These are phyloP conservation scores for Chaenogobius annularis DNA, from an alignment of 2,113 vertebrate species.

Conservation along the genomic window DNA sequence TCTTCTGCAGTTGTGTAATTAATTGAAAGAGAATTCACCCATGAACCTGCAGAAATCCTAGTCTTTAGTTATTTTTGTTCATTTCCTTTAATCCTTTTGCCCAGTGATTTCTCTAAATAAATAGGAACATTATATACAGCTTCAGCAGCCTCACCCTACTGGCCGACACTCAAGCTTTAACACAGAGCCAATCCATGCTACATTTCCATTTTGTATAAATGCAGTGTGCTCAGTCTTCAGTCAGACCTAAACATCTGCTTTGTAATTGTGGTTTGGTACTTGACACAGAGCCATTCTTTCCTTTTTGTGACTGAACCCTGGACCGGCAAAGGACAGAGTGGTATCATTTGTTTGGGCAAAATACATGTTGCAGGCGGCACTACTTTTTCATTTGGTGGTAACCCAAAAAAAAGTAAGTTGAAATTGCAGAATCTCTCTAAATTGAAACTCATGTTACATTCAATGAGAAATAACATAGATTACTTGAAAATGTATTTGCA, in stretches of 20 bases:
- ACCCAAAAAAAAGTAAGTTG: conserved; percentile 7
- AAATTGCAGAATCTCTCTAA: conserved; percentile 18
- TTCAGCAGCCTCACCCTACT: conserved; percentile 31
- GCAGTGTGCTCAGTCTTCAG: conserved; percentile 12
- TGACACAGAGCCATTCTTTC: conserved; percentile 54
- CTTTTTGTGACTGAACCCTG: conserved; percentile 21
- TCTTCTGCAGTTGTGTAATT: too few species aligned
- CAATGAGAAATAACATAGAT: not conserved
- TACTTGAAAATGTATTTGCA: not conserved
- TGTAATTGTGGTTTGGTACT: conserved; percentile 65
- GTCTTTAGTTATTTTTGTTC: not conserved
- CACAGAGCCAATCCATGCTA: not conserved
- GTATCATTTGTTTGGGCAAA: conserved; percentile 49
- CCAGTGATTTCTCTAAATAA: not conserved
- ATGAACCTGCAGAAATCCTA: not conserved
- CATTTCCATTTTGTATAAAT: conserved; percentile 26
- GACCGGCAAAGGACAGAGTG: conserved; percentile 26
- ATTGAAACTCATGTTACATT: not conserved
- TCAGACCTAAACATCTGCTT: conserved; percentile 51
- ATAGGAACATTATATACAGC: not conserved
- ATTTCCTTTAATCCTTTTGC: not conserved
- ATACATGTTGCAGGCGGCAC: conserved; percentile 33
- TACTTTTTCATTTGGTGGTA: conserved; percentile 24
- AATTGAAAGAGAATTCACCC: not conserved
- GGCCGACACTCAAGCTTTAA: conserved; percentile 30